Conservation (phyloP, 2,888 invertebrate genomes). For the Drosophila nr. fundita region DNA sequence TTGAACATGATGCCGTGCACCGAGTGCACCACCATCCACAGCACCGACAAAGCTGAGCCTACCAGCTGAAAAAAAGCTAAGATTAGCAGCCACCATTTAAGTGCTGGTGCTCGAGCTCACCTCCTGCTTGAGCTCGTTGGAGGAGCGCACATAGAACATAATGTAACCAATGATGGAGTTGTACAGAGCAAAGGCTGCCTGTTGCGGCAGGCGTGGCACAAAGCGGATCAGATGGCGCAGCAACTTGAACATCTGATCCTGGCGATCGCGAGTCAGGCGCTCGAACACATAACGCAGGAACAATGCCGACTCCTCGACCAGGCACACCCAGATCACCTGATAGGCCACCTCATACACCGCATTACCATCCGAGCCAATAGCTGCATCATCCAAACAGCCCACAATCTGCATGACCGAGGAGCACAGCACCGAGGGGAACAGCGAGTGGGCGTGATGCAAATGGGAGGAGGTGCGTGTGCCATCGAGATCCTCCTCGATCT, state of each 20-base stretch:
- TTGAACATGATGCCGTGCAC: constrained; percentile 99
- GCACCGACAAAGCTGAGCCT: constrained; percentile 96
- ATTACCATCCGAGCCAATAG: constrained; percentile 96
- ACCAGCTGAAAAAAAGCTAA: constrained; percentile 87
- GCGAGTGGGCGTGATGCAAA: constrained; percentile 95
- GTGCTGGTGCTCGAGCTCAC: constrained; percentile 47
- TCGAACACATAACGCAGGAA: constrained; percentile 98
- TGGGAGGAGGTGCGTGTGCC: constrained; percentile 91
- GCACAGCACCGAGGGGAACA: constrained; percentile 98
- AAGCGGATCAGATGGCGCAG: constrained; percentile 96
- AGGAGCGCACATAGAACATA: constrained; percentile 99
- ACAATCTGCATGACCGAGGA: constrained; percentile 98
- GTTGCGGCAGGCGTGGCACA: constrained; percentile 96
- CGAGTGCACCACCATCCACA: constrained; percentile 99
- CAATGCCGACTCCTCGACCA: constrained; percentile 98
- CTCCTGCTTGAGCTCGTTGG: constrained; percentile 97
- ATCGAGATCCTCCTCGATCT: constrained; percentile 91
- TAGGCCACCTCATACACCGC: constrained; percentile 99
- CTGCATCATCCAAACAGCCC: constrained; percentile 96
- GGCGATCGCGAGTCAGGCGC: constrained; percentile 95
- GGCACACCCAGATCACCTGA: constrained; percentile 97
- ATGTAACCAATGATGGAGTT: constrained; percentile 99
- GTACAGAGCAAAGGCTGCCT: constrained; percentile 98
- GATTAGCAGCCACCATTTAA: not conserved
- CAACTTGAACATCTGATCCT: constrained; percentile 97